These are phyloP conservation scores for Gallinago solitaria DNA, from an alignment of 2,797 vertebrate species.

Conservation along the genomic window DNA sequence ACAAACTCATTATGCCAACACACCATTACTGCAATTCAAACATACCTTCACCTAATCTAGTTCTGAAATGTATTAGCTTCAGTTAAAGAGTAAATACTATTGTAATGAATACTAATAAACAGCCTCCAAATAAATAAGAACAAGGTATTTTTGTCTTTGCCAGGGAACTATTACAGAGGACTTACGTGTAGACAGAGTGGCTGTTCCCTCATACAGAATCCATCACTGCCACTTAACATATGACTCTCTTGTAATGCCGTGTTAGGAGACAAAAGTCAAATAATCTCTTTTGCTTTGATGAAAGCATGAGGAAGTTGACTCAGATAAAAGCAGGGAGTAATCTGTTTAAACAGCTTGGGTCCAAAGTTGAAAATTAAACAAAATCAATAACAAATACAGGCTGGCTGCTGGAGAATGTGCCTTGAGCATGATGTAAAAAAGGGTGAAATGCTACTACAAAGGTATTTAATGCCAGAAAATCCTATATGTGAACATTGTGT, in stretches of 20 bases:
- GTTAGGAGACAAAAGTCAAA: conserved; percentile 55
- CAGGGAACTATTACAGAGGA: background rate
- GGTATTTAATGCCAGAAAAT: background rate
- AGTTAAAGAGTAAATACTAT: background rate
- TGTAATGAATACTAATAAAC: conserved; percentile 26
- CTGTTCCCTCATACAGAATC: background rate
- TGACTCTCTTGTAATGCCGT: background rate
- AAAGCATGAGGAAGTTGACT: conserved; percentile 59
- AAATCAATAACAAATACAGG: conserved; percentile 37
- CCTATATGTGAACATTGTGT: background rate
- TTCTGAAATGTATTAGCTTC: conserved; percentile 4
- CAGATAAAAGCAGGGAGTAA: conserved; percentile 50
- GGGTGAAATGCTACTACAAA: background rate
- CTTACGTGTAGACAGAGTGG: background rate
- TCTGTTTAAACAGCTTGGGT: conserved; percentile 66
- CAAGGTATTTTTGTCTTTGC: background rate
- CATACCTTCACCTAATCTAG: background rate
- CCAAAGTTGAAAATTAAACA: conserved; percentile 61
- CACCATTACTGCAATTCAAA: background rate
- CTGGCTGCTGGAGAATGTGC: background rate
- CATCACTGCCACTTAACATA: background rate
- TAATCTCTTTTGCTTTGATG: conserved; percentile 48
- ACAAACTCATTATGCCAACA: background rate
- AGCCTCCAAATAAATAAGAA: conserved; percentile 1
- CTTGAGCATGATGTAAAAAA: background rate